Base-by-base conservation (phyloP, 2,888 invertebrate genomes). In the Scaptodrosophila latifasciaeformis region DNA sequence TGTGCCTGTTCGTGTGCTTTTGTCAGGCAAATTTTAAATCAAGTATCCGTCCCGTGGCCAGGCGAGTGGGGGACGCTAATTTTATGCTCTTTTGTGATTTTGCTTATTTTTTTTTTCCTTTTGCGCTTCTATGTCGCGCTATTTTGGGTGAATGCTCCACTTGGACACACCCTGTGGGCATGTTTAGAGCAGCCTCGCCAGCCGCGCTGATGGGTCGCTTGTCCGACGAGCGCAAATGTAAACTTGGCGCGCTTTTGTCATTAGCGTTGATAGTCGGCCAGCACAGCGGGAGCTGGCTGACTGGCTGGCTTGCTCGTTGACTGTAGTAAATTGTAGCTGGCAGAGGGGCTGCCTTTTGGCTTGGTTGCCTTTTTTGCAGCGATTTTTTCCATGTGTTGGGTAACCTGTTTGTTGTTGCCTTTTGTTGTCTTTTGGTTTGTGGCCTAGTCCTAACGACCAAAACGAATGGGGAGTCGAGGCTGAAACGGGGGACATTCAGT, bases 61-160 rank as follows among this genome's bases (percentile, higher is more conserved):
- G n/a, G n/a, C n/a, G n/a, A n/a, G n/a, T n/a, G n/a, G n/a, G n/a
- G n/a, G n/a, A n/a, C 70, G 74, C 80, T 75, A 75, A 75, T 75
- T 75, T 80, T 80, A 80, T 80, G 75, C 80, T 70, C 75, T 74
- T 75, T 75, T 75, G 75, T 75, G 80, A 77, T 75, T 80, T 79
- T 70, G 67, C 67, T 72, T 27, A 6, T 27, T 27, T 27, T 27
- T 27, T 27, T 27, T 27, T 27, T 27, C 9, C 9, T 27, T 27
- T 27, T 27, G 5, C 9, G 5, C 9, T 27, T 27, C n/a, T n/a
- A n/a, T 24, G 24, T 24, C 24, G 4, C 7, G 24, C 24, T 31
- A n/a, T 31, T 31, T 31, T 7, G 31, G 31, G 12, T 31, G 4
- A n/a, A 2, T n/a, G 31, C 31, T 12, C 12, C 10, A n/a, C 31